Evolutionary conservation across 2,113 vertebrate genomes (phyloP).

Genomic region (Neogale vison): DNA sequence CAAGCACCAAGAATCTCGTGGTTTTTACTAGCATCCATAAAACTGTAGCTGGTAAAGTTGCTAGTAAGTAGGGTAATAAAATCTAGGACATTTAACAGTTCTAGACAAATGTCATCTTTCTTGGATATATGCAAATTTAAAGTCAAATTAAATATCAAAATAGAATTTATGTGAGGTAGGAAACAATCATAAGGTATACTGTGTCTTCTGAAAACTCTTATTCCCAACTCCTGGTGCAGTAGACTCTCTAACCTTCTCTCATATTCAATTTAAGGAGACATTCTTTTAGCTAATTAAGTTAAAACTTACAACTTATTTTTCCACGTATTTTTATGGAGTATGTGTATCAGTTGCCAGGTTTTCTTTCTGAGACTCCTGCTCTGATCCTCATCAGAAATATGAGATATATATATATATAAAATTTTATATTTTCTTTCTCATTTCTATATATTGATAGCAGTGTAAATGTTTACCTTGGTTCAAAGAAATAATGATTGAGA

Average conservation of each 20-base stretch:
- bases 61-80: not conserved
- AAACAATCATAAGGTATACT: not conserved
- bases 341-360: not conserved
- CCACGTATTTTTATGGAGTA: not conserved
- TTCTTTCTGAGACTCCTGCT: not conserved
- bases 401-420: too few species aligned
- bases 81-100: not conserved
- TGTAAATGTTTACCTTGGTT: not conserved
- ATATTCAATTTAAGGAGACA: not conserved
- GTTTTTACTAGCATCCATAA: not conserved
- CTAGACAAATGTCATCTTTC: not conserved
- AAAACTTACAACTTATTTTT: not conserved
- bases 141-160: not conserved
- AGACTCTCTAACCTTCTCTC: not conserved
- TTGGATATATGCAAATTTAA: not conserved
- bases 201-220: not conserved
- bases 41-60: not conserved
- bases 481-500: not conserved
- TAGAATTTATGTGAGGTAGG: not conserved
- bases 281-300: not conserved
- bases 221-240: not conserved
- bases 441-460: not conserved
- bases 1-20: not conserved
- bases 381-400: not conserved
- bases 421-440: not conserved